A percentile compares a stretch with the other conserved stretches of the same genome.
These are phyloP conservation scores for Tanypteryx hageni DNA, from an alignment of 2,888 invertebrate genomes.

Conservation along the genomic window DNA sequence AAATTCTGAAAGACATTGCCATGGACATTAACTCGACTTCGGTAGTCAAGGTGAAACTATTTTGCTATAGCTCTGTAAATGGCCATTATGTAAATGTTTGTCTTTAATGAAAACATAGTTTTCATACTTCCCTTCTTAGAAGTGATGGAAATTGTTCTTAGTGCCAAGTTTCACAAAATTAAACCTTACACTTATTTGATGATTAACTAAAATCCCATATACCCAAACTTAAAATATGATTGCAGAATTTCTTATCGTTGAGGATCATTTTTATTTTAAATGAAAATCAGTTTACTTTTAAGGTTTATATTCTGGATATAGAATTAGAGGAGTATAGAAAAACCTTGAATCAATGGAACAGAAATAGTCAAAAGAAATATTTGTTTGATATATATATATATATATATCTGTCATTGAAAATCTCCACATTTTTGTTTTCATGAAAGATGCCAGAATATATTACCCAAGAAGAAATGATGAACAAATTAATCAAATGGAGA, in stretches of 20 bases:
- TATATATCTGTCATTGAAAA: too few species aligned
- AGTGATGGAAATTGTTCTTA: too few species aligned
- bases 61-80: not conserved
- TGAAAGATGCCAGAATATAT: not conserved
- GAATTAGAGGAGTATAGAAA: too few species aligned
- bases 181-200: too few species aligned
- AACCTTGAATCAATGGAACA: too few species aligned
- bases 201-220: too few species aligned
- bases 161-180: too few species aligned
- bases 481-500: conserved; percentile 38
- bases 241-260: not conserved
- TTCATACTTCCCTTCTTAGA: not conserved
- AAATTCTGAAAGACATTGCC: too few species aligned
- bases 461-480: conserved; percentile 5
- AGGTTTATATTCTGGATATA: not conserved
- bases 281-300: not conserved
- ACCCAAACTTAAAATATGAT: too few species aligned
- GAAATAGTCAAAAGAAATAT: too few species aligned
- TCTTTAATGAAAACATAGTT: not conserved
- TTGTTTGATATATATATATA: too few species aligned
- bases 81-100: not conserved
- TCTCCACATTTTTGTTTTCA: not conserved
- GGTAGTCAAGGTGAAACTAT: not conserved
- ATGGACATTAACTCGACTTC: not conserved
- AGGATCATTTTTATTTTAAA: not conserved